Conservation (phyloP, 2,888 invertebrate species). For the Chymomyza caudatula region DNA sequence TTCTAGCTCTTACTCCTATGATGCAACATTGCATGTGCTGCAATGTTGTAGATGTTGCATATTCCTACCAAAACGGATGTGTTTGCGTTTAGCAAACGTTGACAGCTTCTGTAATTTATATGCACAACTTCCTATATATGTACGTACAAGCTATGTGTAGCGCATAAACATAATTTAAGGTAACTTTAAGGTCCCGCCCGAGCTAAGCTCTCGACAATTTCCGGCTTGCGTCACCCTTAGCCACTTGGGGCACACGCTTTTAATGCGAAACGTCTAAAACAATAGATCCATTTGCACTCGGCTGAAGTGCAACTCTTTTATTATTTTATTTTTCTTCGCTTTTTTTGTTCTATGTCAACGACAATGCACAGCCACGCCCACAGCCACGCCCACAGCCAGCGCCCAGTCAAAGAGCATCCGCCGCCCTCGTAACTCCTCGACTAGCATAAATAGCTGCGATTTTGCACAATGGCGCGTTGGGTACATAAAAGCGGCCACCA, state of each 20-base stretch:
- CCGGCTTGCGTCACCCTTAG: conserved; percentile 56
- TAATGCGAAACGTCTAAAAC: conserved; percentile 50
- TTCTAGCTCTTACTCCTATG: conserved; percentile 2
- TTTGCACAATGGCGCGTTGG: conserved; percentile 30
- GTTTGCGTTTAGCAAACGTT: conserved; percentile 60
- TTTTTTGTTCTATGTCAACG: neutral
- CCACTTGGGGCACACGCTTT: conserved; percentile 31
- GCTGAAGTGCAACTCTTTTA: conserved; percentile 53
- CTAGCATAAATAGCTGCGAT: conserved; percentile 36
- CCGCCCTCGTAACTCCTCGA: conserved; percentile 32
- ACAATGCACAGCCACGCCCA: neutral
- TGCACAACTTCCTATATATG: conserved; percentile 44
- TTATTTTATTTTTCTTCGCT: neutral
- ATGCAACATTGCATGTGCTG: conserved; percentile 34
- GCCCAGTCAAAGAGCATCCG: conserved; percentile 68
- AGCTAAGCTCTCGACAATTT: conserved; percentile 35
- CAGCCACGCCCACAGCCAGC: neutral
- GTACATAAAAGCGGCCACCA: conserved; percentile 51
- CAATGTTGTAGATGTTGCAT: neutral
- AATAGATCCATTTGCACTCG: conserved; percentile 63
- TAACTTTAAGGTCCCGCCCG: conserved; percentile 34
- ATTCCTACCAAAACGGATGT: conserved; percentile 37
- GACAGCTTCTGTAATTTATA: conserved; percentile 62
- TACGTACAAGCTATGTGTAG: neutral
- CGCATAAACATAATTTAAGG: conserved; percentile 34